Base-by-base conservation (phyloP, 1,140 invertebrate species). In the Ctenoplectra terminalis region DNA sequence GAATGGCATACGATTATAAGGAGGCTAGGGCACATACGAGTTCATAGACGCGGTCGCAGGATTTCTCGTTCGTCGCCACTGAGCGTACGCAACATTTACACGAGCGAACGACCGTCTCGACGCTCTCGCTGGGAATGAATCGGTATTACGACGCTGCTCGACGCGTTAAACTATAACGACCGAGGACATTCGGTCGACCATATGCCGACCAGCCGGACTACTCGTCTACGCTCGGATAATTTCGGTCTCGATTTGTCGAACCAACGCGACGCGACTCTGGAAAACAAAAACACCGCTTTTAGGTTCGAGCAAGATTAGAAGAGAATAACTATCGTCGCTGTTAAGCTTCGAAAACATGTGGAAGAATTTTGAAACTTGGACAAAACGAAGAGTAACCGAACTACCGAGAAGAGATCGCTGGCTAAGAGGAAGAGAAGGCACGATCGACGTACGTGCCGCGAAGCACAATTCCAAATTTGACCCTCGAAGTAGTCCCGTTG, bases 151-250 rank as follows among this genome's bases (percentile, higher is more conserved):
- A 86, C 83, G 87, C 77, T 85, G 85, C 87, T 87, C 83, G 88
- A 90, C 89, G 87, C 89, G 89, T 91, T 92, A 92, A 92, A 91
- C 87, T 90, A 88, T 90, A 91, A 91, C 91, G 90, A 90, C 89
- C 82, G 70, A 86, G 85, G 84, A 83, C 82, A 84, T 80, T 84
- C 89, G 81, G 79, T 86, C 87, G 83, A 86, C 87, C 87, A 86
- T 88, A 83, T n/a, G 67, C 29, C 56, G 26, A 20, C 72, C 69
- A 77, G 60, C 31, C 67, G 71, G 52, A 67, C 29, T 54, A 61
- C 52, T 66, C 64, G 13, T 66, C 37, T 66, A 9, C n/a, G 15
- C 37, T 9, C 58, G 7, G 5, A 20, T 8, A 1, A 17, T 60
- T 60, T 20, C 26, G 1, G 31, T 15, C 29, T 7, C 29, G 15